phyloP scores from a whole-genome alignment of 2,888 invertebrate species.

The Dasysyrphus albostriatus region DNA sequence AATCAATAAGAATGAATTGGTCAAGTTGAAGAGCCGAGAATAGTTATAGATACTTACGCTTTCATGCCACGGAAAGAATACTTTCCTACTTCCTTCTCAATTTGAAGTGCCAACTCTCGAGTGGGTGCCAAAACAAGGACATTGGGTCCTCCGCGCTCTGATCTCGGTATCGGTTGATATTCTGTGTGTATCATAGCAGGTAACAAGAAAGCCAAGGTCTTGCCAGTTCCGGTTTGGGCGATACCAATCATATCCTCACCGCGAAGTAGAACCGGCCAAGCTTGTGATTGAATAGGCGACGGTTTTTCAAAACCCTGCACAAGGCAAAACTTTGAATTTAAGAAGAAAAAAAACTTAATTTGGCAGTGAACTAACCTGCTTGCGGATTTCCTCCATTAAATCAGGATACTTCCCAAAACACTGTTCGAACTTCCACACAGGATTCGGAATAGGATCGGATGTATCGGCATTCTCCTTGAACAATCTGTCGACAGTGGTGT shows the following conservation, averaged over 20 bases:
- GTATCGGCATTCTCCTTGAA: conserved; percentile 85
- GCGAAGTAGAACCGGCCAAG: conserved; percentile 96
- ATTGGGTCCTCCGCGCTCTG: conserved; percentile 91
- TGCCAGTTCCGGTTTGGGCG: conserved; percentile 97
- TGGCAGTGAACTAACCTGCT: conserved; percentile 84
- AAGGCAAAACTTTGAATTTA: background rate
- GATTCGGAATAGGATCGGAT: conserved; percentile 82
- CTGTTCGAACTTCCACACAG: conserved; percentile 89
- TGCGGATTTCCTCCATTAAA: conserved; percentile 91
- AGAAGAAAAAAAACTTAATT: background rate
- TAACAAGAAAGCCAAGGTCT: conserved; percentile 96
- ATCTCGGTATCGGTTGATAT: conserved; percentile 90
- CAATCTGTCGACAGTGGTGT: conserved; percentile 89
- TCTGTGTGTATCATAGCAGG: conserved; percentile 97
- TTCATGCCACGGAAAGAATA: conserved; percentile 94
- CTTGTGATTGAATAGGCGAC: conserved; percentile 96
- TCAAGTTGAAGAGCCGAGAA: background rate
- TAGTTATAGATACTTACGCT: conserved; percentile 86
- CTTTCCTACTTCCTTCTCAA: conserved; percentile 95
- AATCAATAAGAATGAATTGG: background rate
- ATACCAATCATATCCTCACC: conserved; percentile 98
- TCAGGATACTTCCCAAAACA: conserved; percentile 93
- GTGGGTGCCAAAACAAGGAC: conserved; percentile 96
- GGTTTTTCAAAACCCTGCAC: conserved; percentile 89
- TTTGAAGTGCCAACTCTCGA: conserved; percentile 95